Evolutionary conservation across 2,797 vertebrate genomes (phyloP), one percentile per base, ranked within the genome.

Genomic region (Poeciliopsis presidionis): DNA sequence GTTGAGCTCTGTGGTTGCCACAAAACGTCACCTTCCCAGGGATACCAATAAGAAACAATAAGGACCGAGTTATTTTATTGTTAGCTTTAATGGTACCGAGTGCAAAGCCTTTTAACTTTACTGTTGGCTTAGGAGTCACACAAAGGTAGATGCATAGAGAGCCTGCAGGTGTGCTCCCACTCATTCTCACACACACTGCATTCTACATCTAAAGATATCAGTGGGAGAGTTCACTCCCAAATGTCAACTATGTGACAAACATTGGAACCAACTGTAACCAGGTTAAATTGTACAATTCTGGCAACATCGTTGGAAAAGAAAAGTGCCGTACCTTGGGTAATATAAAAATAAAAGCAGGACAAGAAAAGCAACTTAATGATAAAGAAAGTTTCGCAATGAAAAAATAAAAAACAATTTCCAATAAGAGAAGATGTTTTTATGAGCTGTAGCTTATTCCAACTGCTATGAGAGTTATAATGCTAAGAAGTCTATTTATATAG

Each of bases 171-270:
- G 83, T 78, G 85, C 79, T 55, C 75, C n/a, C 72, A 72, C 74
- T 28, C 73, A 45, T 16, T 28, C 80, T 12, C 73, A 73, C 73
- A 41, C 46, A 47, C 39, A 77, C 9, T 82, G 59, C 81, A 82
- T 74, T 79, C 78, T 75, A 89, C 82, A 86, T 87, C 87, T 83
- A 86, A 88, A 89, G 85, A 86, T 87, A 88, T 89, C 90, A 88
- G 91, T 85, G 84, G 87, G 88, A 89, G 89, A 88, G 90, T 87
- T 87, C 33, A 47, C 72, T 84, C 89, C 79, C 84, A 93, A 93
- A 94, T 94, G 94, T 91, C 93, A 95, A 77, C 84, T 91, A 95
- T 91, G 92, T 95, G 93, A 92, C 82, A 83, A 92, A 93, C 93
- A 94, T 93, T 86, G 87, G 87, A 94, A 89, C 82, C 75, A 78